Evolutionary conservation across 2,797 vertebrate genomes (phyloP).

Genomic region (Neoniphon sammara): DNA sequence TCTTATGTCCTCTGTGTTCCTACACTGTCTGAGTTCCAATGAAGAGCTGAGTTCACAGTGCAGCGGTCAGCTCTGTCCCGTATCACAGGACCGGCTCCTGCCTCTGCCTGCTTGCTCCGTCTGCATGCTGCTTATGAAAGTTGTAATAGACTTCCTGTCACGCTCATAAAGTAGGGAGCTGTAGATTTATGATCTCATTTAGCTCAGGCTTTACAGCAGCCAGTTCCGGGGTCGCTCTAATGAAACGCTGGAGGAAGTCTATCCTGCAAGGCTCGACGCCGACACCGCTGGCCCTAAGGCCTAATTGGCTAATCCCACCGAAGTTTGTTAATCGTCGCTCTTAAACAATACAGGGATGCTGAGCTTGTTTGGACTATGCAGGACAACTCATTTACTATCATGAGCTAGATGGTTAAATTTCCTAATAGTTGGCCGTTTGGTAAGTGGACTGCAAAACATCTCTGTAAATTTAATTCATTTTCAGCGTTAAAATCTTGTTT

Average conservation of each 20-base stretch:
- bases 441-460: too few species aligned
- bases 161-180: conserved; percentile 76
- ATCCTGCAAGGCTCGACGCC: conserved; percentile 60
- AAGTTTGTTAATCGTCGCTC: conserved; percentile 59
- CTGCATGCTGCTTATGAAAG: conserved; percentile 76
- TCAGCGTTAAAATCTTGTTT: too few species aligned
- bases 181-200: conserved; percentile 85
- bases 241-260: conserved; percentile 79
- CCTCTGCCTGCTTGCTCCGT: conserved; percentile 49
- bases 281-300: conserved; percentile 49
- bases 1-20: not conserved
- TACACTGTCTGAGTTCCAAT: conserved; percentile 35
- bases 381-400: conserved; percentile 15
- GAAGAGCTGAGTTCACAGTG: conserved; percentile 38
- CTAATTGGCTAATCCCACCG: conserved; percentile 76
- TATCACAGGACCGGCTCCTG: conserved; percentile 37
- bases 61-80: conserved; percentile 39
- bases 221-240: conserved; percentile 73
- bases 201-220: conserved; percentile 73
- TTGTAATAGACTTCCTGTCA: conserved; percentile 84
- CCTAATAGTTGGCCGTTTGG: not conserved
- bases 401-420: not conserved
- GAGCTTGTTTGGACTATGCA: not conserved
- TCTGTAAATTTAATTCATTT: too few species aligned
- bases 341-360: conserved; percentile 25